Conservation (phyloP, 2,888 invertebrate genomes). For the Dryocosmus kuriphilus region DNA sequence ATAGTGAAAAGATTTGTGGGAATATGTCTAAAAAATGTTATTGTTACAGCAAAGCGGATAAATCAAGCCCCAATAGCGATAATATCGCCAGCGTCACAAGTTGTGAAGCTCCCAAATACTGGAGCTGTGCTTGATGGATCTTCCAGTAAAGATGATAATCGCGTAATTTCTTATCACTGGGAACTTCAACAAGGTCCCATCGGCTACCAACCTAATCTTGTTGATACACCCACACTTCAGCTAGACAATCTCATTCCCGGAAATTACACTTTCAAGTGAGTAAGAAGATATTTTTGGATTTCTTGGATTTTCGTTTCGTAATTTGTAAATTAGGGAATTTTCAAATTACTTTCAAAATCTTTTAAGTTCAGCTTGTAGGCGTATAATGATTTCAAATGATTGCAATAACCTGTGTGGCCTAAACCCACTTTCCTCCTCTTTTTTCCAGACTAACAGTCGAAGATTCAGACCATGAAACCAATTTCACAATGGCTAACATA, state of each 20-base stretch:
- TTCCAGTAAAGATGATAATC: slow-evolving; percentile 89
- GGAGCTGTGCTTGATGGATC: slow-evolving; percentile 93
- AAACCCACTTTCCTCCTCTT: neutral
- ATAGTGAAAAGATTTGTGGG: neutral
- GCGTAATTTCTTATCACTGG: slow-evolving; percentile 94
- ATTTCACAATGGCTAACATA: slow-evolving; percentile 92
- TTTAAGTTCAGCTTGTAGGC: too few relatives aligned
- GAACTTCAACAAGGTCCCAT: slow-evolving; percentile 92
- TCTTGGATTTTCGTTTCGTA: too few relatives aligned
- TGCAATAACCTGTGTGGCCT: neutral
- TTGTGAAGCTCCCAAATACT: slow-evolving; percentile 93
- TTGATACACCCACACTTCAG: slow-evolving; percentile 90
- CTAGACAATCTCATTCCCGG: slow-evolving; percentile 92
- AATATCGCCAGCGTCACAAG: slow-evolving; percentile 91
- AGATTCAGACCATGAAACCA: slow-evolving; percentile 92
- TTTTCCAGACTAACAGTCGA: slow-evolving; percentile 87
- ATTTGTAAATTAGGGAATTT: too few relatives aligned
- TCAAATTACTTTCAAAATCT: too few relatives aligned
- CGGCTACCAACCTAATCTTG: slow-evolving; percentile 89
- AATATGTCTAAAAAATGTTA: too few relatives aligned
- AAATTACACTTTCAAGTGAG: slow-evolving; percentile 89
- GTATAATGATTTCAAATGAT: too few relatives aligned
- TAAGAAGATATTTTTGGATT: slow-evolving; percentile 24
- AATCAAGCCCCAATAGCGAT: slow-evolving; percentile 92
- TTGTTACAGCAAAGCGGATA: slow-evolving; percentile 83